Base-by-base conservation (phyloP, 2,888 invertebrate species). In the Tetheella fluctuosa region DNA sequence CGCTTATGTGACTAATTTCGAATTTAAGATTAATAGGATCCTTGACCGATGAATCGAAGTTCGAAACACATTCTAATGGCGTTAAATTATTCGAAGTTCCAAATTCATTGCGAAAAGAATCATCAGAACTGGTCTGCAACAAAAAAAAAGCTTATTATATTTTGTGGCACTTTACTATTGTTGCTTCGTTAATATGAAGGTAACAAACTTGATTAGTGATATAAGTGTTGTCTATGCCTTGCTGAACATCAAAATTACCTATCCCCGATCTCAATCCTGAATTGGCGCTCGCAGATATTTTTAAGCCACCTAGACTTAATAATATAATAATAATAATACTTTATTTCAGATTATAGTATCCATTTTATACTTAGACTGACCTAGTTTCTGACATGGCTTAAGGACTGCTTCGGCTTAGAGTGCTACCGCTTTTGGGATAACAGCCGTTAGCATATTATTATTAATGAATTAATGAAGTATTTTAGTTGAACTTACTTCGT, bases 101-200 rank as follows among this genome's bases (percentile, higher is more conserved):
- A 66, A 66, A 66, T 66, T 61, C 64, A 64, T 64, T 60, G 59
- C 58, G 57, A 64, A 64, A 64, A 63, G 67, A 67, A 64, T 67
- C 63, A 61, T 67, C 67, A 64, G 67, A 66, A 66, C 66, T 66
- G 64, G 67, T 64, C 65, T 63, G 65, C 64, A 65, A 64, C 60
- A n/a, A 62, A 65, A 62, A 65, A 64, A 64, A 65, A 59, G 58
- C 58, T 60, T 61, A 62, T 62, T 63, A 65, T 61, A 65, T 65
- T 65, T 63, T 61, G 60, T 63, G 59, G 59, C 54, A 61, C 58
- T 59, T 59, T 63, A 63, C 61, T 63, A 63, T 65, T 62, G 62
- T 64, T 66, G 64, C 60, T 66, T 66, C 64, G 60, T 64, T 60
- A 65, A 62, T 64, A 64, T 62, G 60, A 59, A 65, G 65, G 63